Conservation (phyloP, 2,888 invertebrate species). For the Myopa testacea region DNA sequence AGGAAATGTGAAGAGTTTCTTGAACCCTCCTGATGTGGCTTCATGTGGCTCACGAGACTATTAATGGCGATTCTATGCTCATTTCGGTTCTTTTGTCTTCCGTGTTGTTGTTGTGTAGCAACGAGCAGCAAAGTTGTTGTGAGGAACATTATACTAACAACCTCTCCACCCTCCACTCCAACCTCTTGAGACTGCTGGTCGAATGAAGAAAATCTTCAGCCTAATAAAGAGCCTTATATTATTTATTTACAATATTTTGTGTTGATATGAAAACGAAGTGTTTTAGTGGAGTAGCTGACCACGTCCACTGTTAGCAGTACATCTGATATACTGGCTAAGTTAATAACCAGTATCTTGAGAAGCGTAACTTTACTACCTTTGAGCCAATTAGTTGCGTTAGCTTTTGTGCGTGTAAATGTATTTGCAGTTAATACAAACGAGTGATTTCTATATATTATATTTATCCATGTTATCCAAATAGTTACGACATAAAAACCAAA, state of each 20-base stretch:
- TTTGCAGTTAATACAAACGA: not conserved
- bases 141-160: slow-evolving; percentile 2
- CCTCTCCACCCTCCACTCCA: too few relatives aligned
- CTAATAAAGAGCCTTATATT: too few relatives aligned
- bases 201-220: too few relatives aligned
- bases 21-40: slow-evolving; percentile 12
- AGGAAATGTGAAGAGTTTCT: slow-evolving; percentile 12
- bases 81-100: slow-evolving; percentile 16
- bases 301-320: too few relatives aligned
- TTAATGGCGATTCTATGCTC: not conserved
- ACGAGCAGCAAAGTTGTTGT: slow-evolving; percentile 9
- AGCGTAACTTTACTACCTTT: slow-evolving; percentile 15
- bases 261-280: too few relatives aligned
- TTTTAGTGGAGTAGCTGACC: too few relatives aligned
- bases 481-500: not conserved
- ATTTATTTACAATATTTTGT: too few relatives aligned
- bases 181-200: too few relatives aligned
- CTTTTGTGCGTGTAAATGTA: not conserved
- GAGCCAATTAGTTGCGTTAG: slow-evolving; percentile 20
- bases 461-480: not conserved
- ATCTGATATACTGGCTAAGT: too few relatives aligned
- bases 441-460: too few relatives aligned
- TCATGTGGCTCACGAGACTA: not conserved
- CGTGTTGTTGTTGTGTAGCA: slow-evolving; percentile 5
- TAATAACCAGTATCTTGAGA: too few relatives aligned